A percentile compares a stretch with the other conserved stretches of the same genome.
Evolutionary conservation across 2,797 vertebrate genomes (phyloP).

Genomic region (Scyliorhinus canicula): DNA sequence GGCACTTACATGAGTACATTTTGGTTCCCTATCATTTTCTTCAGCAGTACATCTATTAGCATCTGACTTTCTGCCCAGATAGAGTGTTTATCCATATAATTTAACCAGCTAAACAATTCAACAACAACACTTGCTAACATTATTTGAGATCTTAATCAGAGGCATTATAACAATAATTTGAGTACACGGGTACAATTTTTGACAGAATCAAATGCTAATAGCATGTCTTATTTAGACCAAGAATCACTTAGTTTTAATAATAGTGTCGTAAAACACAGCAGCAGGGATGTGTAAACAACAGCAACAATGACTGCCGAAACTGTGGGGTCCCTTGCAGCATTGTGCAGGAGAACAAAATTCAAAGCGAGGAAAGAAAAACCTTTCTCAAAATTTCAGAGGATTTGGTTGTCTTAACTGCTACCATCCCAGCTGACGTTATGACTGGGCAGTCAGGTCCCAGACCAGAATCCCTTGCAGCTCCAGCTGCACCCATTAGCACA

Average conservation of each 20-base stretch:
- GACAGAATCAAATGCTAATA: constrained; percentile 4
- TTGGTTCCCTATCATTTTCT: not conserved
- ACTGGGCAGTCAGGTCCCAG: too few relatives aligned
- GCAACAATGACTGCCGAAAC: not conserved
- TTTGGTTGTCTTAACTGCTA: too few relatives aligned
- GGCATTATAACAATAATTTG: not conserved
- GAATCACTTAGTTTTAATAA: not conserved
- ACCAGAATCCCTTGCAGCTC: too few relatives aligned
- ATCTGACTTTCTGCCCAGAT: constrained; percentile 13
- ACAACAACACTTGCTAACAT: not conserved
- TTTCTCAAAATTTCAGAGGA: not conserved
- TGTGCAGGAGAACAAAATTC: not conserved
- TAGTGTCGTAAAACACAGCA: not conserved
- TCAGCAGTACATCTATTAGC: not conserved
- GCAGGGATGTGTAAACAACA: not conserved
- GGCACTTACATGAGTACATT: not conserved
- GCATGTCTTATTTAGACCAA: not conserved
- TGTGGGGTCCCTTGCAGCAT: not conserved
- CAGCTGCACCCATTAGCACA: too few relatives aligned
- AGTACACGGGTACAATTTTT: not conserved
- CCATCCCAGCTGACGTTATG: too few relatives aligned
- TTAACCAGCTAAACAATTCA: constrained; percentile 5
- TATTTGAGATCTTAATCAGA: not conserved
- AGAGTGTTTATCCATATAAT: not conserved
- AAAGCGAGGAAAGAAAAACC: not conserved